A percentile compares a stretch with the other conserved stretches of the same genome.
phyloP scores from a whole-genome alignment of 2,797 vertebrate species.

The Falco rusticolus region DNA sequence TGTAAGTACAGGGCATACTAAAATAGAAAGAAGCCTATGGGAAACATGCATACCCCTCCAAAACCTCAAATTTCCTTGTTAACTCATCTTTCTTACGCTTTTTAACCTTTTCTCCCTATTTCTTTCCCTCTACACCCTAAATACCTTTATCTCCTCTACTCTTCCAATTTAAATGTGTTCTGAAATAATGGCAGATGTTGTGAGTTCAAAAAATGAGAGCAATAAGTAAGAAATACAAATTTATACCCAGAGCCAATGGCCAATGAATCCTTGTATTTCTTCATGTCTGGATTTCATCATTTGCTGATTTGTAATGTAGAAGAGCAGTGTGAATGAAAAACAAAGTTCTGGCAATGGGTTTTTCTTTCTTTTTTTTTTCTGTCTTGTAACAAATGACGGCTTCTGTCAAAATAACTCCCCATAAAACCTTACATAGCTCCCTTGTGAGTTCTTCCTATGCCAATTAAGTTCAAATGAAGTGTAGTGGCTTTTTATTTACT shows the following conservation, averaged over 20 bases:
- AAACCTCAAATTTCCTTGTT: background rate
- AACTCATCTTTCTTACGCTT: background rate
- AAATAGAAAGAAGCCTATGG: background rate
- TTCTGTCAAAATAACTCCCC: slow-evolving; percentile 3
- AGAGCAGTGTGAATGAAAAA: background rate
- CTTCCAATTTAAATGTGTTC: background rate
- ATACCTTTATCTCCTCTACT: background rate
- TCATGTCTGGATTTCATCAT: slow-evolving; percentile 22
- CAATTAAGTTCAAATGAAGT: slow-evolving; percentile 24
- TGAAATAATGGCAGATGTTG: background rate
- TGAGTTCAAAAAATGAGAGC: background rate
- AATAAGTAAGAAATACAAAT: background rate
- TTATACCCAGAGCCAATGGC: background rate
- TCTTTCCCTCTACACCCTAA: background rate
- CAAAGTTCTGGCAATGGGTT: background rate
- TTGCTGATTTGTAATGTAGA: background rate
- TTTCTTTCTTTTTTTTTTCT: background rate
- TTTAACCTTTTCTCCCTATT: background rate
- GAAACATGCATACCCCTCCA: background rate
- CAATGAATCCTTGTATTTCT: background rate
- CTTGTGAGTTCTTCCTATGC: background rate
- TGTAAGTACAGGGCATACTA: background rate
- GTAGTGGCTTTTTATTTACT: background rate
- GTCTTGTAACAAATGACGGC: background rate
- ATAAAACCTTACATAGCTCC: background rate